phyloP scores from a whole-genome alignment of 1,140 invertebrate species.

The Ceratina japonica region DNA sequence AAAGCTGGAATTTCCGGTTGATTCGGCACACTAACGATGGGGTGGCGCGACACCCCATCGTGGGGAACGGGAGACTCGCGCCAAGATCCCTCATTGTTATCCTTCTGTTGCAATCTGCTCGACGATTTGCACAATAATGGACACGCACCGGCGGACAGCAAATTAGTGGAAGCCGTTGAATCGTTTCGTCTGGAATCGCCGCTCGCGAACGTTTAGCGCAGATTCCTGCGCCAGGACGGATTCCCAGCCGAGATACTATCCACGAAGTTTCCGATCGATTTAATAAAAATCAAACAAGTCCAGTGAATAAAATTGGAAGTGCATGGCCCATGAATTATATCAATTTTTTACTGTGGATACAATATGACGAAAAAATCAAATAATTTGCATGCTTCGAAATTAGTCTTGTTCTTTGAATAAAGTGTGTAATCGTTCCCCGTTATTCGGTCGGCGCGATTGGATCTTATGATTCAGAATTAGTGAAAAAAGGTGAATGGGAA shows the following conservation, averaged over 20 bases:
- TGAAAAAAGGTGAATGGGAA: constrained; percentile 12
- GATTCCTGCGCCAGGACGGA: too few relatives aligned
- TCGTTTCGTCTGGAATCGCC: constrained; percentile 34
- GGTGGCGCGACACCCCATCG: constrained; percentile 68
- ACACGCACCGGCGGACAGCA: constrained; percentile 68
- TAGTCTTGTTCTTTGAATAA: too few relatives aligned
- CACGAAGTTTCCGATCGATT: too few relatives aligned
- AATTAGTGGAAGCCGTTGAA: constrained; percentile 75
- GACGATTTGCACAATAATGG: constrained; percentile 79
- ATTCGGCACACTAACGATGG: constrained; percentile 79
- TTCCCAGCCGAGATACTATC: too few relatives aligned
- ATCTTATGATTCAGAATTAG: neutral
- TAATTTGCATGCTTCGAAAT: too few relatives aligned
- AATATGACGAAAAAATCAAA: too few relatives aligned
- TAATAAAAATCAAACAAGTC: too few relatives aligned
- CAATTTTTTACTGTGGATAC: too few relatives aligned
- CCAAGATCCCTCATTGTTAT: constrained; percentile 67
- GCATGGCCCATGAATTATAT: too few relatives aligned
- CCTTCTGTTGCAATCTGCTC: constrained; percentile 68
- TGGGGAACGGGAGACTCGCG: constrained; percentile 28
- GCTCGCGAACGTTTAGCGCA: neutral
- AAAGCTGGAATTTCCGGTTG: constrained; percentile 81
- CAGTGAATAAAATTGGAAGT: too few relatives aligned
- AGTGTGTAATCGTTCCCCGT: too few relatives aligned
- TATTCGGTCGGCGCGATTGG: too few relatives aligned